Conservation (phyloP, 2,797 vertebrate species). For the Tolypeutes matacus region DNA sequence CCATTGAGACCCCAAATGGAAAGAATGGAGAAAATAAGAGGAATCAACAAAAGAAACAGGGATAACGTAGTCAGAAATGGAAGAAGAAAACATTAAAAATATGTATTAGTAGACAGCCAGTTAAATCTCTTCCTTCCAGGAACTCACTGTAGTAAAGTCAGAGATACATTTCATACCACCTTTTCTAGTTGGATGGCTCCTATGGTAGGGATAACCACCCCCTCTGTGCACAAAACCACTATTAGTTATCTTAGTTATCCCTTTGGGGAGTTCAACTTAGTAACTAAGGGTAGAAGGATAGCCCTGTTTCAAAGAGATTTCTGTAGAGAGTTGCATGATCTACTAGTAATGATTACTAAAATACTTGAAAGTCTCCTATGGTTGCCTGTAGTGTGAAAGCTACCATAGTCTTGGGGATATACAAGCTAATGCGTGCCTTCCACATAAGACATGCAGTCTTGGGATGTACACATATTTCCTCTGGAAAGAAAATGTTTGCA, state of each 20-base stretch:
- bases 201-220: background rate
- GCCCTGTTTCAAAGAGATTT: background rate
- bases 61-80: background rate
- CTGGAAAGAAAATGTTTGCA: background rate
- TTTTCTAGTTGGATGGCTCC: background rate
- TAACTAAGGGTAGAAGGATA: background rate
- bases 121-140: background rate
- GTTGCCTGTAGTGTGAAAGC: background rate
- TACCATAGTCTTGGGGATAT: background rate
- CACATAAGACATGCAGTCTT: background rate
- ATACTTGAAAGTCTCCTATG: background rate
- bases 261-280: background rate
- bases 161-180: background rate
- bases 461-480: background rate
- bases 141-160: background rate
- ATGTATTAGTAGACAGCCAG: background rate
- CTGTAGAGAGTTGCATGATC: background rate
- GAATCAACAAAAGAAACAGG: background rate
- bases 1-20: background rate
- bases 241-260: background rate
- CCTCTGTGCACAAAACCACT: background rate
- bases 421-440: background rate
- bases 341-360: background rate
- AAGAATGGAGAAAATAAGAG: background rate
- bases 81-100: background rate